Percentiles rank a stretch among this genome's conserved stretches.
Conservation (phyloP, 1,140 invertebrate species). For the Ridgeia piscesae region DNA sequence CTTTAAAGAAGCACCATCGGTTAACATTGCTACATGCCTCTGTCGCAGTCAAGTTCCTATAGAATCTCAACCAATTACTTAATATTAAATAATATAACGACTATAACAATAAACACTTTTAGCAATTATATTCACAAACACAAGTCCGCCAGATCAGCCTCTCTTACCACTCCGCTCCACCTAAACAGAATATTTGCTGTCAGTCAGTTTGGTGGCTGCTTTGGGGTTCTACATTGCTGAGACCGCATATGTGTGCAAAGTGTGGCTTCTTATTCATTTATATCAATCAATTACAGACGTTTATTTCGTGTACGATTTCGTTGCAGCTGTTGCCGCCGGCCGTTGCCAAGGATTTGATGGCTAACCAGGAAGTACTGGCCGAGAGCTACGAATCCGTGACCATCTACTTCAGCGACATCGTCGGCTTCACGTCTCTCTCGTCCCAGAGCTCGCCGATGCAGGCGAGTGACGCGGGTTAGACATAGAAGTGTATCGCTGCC, state of each 20-base stretch:
- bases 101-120: too few species aligned
- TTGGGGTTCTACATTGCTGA: too few species aligned
- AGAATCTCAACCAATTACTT: too few species aligned
- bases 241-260: not conserved
- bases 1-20: too few species aligned
- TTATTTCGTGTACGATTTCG: not conserved
- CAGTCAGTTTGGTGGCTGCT: too few species aligned
- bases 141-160: too few species aligned
- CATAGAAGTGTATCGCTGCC: not conserved
- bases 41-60: too few species aligned
- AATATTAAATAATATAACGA: too few species aligned
- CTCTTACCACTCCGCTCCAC: too few species aligned
- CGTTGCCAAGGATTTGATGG: not conserved
- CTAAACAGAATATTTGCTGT: too few species aligned
- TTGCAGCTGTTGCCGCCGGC: not conserved
- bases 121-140: too few species aligned
- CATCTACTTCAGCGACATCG: not conserved
- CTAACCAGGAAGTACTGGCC: not conserved
- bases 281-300: not conserved
- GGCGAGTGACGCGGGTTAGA: not conserved
- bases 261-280: not conserved
- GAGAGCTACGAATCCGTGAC: not conserved
- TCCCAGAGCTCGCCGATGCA: not conserved
- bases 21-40: too few species aligned
- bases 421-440: not conserved